Evolutionary conservation across 2,797 vertebrate genomes (phyloP).

Genomic region (Nyctalus aviator): DNA sequence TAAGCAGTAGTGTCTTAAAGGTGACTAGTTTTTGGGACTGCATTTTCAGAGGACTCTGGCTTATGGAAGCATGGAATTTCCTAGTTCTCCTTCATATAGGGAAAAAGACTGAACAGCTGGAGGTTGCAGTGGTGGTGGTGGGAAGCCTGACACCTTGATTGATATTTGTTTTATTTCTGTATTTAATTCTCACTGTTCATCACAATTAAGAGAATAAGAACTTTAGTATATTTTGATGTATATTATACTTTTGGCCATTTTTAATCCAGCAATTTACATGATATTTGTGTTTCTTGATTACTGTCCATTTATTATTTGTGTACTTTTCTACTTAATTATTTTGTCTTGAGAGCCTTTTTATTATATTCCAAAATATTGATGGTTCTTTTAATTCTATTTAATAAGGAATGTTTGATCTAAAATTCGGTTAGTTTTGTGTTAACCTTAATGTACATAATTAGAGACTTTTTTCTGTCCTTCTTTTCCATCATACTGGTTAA

Average conservation of each 20-base stretch:
- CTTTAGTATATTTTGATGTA: not conserved
- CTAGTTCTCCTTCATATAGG: not conserved
- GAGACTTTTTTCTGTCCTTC: not conserved
- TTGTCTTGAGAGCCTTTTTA: not conserved
- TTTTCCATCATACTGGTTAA: not conserved
- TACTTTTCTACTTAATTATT: not conserved
- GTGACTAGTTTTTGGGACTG: not conserved
- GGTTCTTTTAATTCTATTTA: not conserved
- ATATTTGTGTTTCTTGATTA: not conserved
- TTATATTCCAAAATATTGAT: not conserved
- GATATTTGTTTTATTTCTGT: not conserved
- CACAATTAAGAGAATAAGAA: not conserved
- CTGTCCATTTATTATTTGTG: not conserved
- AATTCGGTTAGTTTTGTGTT: not conserved
- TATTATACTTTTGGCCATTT: not conserved
- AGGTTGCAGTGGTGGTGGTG: not conserved
- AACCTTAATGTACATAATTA: not conserved
- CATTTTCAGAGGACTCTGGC: not conserved
- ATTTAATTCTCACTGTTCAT: not conserved
- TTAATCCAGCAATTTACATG: not conserved
- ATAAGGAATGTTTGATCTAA: not conserved
- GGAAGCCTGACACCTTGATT: not conserved
- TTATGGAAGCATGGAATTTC: not conserved
- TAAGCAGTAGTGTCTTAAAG: not conserved
- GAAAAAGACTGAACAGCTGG: not conserved